Conservation (phyloP, 2,113 vertebrate genomes). For the Polypterus bichir region DNA sequence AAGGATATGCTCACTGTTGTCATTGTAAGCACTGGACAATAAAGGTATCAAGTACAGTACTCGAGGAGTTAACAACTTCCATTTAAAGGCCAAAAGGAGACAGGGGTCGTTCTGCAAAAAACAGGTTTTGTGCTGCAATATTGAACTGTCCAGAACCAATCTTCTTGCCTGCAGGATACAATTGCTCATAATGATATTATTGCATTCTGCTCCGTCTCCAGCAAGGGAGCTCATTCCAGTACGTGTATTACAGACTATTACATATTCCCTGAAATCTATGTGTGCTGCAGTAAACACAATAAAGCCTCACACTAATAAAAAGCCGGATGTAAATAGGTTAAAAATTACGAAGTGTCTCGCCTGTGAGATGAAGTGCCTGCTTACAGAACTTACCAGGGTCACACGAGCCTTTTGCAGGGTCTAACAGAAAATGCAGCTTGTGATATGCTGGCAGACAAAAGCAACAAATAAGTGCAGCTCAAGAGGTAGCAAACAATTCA, state of each 20-base stretch:
- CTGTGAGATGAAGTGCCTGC: not conserved
- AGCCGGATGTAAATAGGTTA: conserved; percentile 4
- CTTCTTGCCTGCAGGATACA: conserved; percentile 1
- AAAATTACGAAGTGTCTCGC: not conserved
- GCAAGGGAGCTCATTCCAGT: not conserved
- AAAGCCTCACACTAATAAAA: conserved; percentile 4
- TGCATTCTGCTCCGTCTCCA: not conserved
- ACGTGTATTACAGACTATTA: not conserved
- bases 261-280: not conserved
- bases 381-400: not conserved
- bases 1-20: too few relatives aligned
- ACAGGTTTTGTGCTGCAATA: not conserved
- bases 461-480: not conserved
- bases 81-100: too few relatives aligned
- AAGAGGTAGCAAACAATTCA: not conserved
- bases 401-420: too few relatives aligned
- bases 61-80: not conserved
- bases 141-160: not conserved
- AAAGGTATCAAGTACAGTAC: not conserved
- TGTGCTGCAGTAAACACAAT: conserved; percentile 1
- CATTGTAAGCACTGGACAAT: too few relatives aligned
- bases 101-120: not conserved
- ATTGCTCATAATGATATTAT: conserved; percentile 5
- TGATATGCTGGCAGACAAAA: too few relatives aligned
- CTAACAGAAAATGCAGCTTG: too few relatives aligned